These are phyloP conservation scores for Xyrauchen texanus DNA, from an alignment of 2,113 vertebrate species.

Conservation along the genomic window DNA sequence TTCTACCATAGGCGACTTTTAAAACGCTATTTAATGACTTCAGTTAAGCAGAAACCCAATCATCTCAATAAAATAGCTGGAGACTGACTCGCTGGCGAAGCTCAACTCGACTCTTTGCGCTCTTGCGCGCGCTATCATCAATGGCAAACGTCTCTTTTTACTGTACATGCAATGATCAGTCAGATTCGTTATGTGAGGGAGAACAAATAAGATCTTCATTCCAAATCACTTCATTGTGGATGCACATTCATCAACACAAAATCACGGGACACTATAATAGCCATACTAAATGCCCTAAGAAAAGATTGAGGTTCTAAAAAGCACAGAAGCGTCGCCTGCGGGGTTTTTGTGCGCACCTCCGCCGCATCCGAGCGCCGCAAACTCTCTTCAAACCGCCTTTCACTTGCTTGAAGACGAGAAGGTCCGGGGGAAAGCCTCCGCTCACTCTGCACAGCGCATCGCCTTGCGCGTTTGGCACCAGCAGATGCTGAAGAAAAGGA, in stretches of 20 bases:
- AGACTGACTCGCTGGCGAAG: neutral
- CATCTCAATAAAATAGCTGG: neutral
- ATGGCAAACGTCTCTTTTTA: slow-evolving; percentile 35
- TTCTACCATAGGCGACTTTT: neutral
- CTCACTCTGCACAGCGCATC: slow-evolving; percentile 31
- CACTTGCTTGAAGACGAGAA: slow-evolving; percentile 20
- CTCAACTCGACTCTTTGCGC: too few species aligned
- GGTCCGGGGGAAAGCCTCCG: slow-evolving; percentile 11
- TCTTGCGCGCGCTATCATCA: neutral
- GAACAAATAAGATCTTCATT: slow-evolving; percentile 40
- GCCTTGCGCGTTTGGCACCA: slow-evolving; percentile 16
- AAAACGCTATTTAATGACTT: neutral
- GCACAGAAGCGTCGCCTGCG: slow-evolving; percentile 53
- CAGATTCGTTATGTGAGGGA: slow-evolving; percentile 48
- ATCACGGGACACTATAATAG: slow-evolving; percentile 9
- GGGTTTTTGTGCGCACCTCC: slow-evolving; percentile 56
- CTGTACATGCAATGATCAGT: slow-evolving; percentile 44
- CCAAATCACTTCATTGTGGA: slow-evolving; percentile 29
- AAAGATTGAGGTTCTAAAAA: slow-evolving; percentile 21
- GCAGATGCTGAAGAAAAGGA: slow-evolving; percentile 2
- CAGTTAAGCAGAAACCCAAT: neutral
- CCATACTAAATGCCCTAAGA: slow-evolving; percentile 5
- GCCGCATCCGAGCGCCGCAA: slow-evolving; percentile 59
- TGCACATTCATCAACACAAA: slow-evolving; percentile 6
- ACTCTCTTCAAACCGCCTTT: slow-evolving; percentile 40